phyloP scores from a whole-genome alignment of 2,797 vertebrate species.

The Siniperca undulata region DNA sequence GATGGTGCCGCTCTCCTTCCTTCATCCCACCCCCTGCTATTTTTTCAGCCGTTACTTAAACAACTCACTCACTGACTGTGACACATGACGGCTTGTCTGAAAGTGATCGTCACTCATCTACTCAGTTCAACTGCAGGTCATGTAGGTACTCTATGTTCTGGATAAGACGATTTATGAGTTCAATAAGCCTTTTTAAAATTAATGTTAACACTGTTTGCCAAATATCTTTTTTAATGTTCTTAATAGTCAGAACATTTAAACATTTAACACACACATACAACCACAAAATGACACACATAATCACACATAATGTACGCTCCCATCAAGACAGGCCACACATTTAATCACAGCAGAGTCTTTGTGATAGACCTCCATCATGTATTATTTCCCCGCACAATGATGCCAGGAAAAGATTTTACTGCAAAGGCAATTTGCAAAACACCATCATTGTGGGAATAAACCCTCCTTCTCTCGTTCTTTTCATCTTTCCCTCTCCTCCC shows the following conservation, averaged over 20 bases:
- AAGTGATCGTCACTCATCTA: slow-evolving; percentile 17
- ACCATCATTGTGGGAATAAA: slow-evolving; percentile 44
- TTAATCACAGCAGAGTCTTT: slow-evolving; percentile 41
- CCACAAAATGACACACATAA: slow-evolving; percentile 47
- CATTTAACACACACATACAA: slow-evolving; percentile 21
- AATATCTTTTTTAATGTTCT: neutral
- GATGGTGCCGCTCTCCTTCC: slow-evolving; percentile 22
- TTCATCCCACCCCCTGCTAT: slow-evolving; percentile 15
- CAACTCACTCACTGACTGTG: slow-evolving; percentile 10
- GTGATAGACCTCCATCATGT: slow-evolving; percentile 34
- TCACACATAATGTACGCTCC: slow-evolving; percentile 29
- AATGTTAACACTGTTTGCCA: neutral
- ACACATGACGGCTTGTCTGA: slow-evolving; percentile 20
- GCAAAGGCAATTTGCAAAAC: slow-evolving; percentile 51
- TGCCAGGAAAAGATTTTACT: slow-evolving; percentile 67
- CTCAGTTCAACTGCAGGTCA: slow-evolving; percentile 45
- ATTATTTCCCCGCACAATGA: slow-evolving; percentile 17
- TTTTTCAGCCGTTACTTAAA: slow-evolving; percentile 54
- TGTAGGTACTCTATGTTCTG: neutral
- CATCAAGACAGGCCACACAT: slow-evolving; percentile 44
- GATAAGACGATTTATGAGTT: neutral
- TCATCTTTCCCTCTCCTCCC: slow-evolving; percentile 43
- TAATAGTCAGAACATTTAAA: neutral
- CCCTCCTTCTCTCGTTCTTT: slow-evolving; percentile 45
- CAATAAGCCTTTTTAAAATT: neutral